Conservation (phyloP, 2,888 invertebrate genomes). For the Mesoligia furuncula region DNA sequence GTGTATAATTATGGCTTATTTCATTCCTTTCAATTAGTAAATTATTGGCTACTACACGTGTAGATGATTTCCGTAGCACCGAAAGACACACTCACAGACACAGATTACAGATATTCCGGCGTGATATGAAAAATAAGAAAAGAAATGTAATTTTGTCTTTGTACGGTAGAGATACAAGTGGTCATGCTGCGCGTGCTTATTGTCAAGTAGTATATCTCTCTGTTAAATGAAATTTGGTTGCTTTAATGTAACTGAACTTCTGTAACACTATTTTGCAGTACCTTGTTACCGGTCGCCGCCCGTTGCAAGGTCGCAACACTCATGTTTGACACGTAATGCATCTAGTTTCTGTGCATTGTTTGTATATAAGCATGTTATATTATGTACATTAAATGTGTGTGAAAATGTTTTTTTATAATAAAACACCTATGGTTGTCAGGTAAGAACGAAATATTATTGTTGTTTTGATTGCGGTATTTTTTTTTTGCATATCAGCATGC, state of each 20-base stretch:
- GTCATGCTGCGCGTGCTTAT: no score
- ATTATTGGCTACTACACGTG: no score
- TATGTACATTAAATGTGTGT: constrained; percentile 11
- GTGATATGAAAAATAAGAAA: no score
- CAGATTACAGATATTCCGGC: no score
- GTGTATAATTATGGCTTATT: no score
- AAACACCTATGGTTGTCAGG: constrained; percentile 15
- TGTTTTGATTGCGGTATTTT: background rate
- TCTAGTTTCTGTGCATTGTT: constrained; percentile 62
- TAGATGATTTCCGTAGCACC: no score
- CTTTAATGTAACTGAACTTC: background rate
- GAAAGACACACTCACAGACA: no score
- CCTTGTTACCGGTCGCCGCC: constrained; percentile 47
- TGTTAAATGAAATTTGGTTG: no score
- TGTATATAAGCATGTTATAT: constrained; percentile 4
- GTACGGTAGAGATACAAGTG: no score
- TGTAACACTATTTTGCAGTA: constrained; percentile 9
- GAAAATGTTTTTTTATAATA: constrained; percentile 30
- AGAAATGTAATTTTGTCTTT: no score
- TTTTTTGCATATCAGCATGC: background rate
- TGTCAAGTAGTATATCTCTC: no score
- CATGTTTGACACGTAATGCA: constrained; percentile 61
- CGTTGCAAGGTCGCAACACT: constrained; percentile 63
- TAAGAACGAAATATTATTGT: background rate
- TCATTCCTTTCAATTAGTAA: no score